A percentile compares a stretch with the other conserved stretches of the same genome.
phyloP scores from a whole-genome alignment of 1,140 invertebrate species.

The Pogonus chalceus region DNA sequence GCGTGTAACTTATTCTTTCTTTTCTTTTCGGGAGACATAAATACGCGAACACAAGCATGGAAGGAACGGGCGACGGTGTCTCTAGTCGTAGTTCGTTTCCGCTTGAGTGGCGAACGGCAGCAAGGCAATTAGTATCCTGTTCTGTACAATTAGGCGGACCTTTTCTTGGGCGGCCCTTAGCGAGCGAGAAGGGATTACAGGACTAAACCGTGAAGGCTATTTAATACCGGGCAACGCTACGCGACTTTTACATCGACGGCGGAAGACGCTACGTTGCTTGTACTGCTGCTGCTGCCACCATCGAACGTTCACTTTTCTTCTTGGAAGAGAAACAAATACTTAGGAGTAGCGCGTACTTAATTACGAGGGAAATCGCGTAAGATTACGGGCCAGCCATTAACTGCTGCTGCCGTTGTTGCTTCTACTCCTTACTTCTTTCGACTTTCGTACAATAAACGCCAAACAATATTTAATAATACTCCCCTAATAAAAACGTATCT shows the following conservation, averaged over 20 bases:
- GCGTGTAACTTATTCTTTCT: neutral
- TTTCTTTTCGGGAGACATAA: slow-evolving; percentile 23
- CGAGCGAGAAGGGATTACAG: slow-evolving; percentile 1
- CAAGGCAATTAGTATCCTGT: slow-evolving; percentile 35
- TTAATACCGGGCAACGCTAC: slow-evolving; percentile 1
- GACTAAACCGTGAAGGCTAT: slow-evolving; percentile 9
- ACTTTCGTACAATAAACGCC: no score
- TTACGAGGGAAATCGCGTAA: slow-evolving; percentile 2
- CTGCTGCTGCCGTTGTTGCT: no score
- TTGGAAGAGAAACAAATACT: neutral
- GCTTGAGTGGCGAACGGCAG: slow-evolving; percentile 30
- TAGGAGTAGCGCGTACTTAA: neutral
- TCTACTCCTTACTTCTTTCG: no score
- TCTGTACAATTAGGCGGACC: slow-evolving; percentile 32
- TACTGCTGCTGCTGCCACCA: no score
- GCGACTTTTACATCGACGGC: slow-evolving; percentile 17
- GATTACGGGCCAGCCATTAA: slow-evolving; percentile 2
- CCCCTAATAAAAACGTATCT: no score
- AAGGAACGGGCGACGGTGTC: slow-evolving; percentile 13
- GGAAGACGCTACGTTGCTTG: no score
- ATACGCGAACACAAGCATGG: slow-evolving; percentile 19
- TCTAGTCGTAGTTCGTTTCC: slow-evolving; percentile 21
- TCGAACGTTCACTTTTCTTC: neutral
- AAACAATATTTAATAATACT: no score
- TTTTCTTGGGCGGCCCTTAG: neutral